Conservation (phyloP, 2,113 vertebrate species). For the Ardeotis arabs region DNA sequence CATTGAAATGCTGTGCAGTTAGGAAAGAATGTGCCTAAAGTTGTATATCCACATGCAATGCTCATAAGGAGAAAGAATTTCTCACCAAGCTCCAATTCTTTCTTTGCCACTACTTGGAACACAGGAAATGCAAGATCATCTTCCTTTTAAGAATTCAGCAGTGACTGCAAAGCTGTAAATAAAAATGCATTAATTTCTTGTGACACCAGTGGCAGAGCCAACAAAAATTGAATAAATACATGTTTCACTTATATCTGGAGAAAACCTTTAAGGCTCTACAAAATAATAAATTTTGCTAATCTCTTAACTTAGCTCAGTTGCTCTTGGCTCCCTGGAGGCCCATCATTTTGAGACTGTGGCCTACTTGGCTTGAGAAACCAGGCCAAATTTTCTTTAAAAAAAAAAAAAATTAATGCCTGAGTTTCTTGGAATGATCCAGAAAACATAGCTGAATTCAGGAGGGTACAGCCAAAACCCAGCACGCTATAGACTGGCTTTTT, state of each 20-base stretch:
- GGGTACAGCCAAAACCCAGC: not conserved
- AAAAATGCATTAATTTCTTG: not conserved
- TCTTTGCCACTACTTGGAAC: not conserved
- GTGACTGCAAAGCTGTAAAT: not conserved
- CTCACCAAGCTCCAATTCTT: not conserved
- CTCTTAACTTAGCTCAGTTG: not conserved
- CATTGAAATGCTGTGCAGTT: not conserved
- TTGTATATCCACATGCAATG: not conserved
- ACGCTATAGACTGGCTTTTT: rapidly evolving
- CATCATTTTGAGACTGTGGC: not conserved
- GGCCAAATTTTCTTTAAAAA: not conserved
- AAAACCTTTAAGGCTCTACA: not conserved
- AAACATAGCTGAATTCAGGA: not conserved
- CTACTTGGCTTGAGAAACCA: not conserved
- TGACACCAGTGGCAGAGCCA: not conserved
- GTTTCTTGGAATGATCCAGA: not conserved
- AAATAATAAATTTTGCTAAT: not conserved
- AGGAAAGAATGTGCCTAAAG: conserved; percentile 6
- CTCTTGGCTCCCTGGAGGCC: not conserved
- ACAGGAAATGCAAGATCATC: not conserved
- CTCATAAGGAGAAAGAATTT: not conserved
- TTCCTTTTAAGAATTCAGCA: not conserved
- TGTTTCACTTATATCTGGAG: not conserved
- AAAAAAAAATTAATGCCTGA: not conserved
- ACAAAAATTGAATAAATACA: not conserved